Conservation (phyloP, 2,888 invertebrate genomes). For the Dusona sp. region DNA sequence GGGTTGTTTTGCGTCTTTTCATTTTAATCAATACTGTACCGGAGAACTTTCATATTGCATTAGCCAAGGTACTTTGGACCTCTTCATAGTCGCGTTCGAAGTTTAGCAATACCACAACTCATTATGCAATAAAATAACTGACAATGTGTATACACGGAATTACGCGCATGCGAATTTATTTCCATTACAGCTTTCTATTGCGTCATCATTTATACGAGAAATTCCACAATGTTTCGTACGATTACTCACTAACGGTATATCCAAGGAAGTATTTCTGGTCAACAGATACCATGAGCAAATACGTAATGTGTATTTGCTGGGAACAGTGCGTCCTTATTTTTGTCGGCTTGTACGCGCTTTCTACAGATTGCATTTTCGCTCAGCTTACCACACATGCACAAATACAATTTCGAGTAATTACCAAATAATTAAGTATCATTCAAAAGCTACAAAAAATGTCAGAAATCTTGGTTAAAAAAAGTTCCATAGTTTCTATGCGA, state of each 20-base stretch:
- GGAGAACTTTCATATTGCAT: no score
- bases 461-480: neutral
- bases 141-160: neutral
- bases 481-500: no score
- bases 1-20: no score
- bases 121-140: neutral
- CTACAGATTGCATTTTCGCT: constrained; percentile 44
- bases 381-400: constrained; percentile 42
- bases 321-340: constrained; percentile 18
- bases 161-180: neutral
- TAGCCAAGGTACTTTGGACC: no score
- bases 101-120: neutral
- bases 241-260: constrained; percentile 41
- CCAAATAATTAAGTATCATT: neutral
- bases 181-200: constrained; percentile 22
- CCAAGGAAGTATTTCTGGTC: constrained; percentile 41
- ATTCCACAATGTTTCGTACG: constrained; percentile 33
- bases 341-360: constrained; percentile 33
- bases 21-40: no score
- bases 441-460: neutral
- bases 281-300: constrained; percentile 32
- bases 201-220: neutral
- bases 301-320: constrained; percentile 36
- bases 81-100: no score
- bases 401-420: constrained; percentile 51